A percentile compares a stretch with the other conserved stretches of the same genome.
These are phyloP conservation scores for Nettapus auritus DNA, from an alignment of 2,113 vertebrate species.

Conservation along the genomic window DNA sequence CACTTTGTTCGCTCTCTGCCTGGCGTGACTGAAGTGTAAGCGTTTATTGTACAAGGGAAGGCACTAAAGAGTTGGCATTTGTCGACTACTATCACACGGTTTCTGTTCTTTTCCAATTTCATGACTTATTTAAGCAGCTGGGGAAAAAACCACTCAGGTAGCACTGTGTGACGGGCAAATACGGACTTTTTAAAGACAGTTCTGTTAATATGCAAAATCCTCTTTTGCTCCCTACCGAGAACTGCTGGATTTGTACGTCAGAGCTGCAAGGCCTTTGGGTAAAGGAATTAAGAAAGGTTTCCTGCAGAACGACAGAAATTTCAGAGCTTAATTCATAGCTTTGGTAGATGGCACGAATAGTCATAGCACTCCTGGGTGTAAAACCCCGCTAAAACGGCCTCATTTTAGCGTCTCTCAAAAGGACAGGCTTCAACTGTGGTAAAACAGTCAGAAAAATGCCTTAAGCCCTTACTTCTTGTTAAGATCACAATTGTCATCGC, in stretches of 20 bases:
- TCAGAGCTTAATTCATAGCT: neutral
- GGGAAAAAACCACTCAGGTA: neutral
- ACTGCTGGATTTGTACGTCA: neutral
- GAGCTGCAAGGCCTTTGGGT: neutral
- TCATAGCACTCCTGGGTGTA: fast-evolving
- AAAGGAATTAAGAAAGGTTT: neutral
- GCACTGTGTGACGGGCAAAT: neutral
- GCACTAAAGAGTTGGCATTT: neutral
- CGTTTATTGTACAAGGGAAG: neutral
- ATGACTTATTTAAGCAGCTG: neutral
- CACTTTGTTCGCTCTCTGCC: neutral
- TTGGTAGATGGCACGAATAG: neutral
- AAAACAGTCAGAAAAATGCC: neutral
- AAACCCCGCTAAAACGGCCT: neutral
- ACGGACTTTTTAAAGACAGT: neutral
- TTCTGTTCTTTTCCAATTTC: neutral
- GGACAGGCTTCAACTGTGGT: neutral
- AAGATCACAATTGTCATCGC: neutral
- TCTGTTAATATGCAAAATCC: neutral
- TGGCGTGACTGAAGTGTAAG: neutral
- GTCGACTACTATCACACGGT: neutral
- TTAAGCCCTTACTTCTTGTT: neutral
- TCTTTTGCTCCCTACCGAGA: neutral
- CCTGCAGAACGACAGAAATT: neutral
- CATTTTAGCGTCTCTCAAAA: neutral